Base-by-base conservation (phyloP, 2,113 vertebrate genomes). In the Craseonycteris thonglongyai region DNA sequence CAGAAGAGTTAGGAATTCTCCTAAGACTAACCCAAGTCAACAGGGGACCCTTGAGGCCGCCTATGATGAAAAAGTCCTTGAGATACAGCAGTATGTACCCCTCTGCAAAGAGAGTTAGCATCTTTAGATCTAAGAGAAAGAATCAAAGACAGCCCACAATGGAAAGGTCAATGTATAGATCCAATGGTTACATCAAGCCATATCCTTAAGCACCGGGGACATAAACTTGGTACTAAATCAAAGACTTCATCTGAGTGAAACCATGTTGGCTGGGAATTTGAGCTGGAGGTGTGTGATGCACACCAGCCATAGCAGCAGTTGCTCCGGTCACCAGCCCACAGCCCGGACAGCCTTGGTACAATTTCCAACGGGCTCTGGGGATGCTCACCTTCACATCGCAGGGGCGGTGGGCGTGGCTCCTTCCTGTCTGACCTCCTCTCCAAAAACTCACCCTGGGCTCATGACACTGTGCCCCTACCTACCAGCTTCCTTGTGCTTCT, bases 161-260 rank as follows among this genome's bases (percentile, higher is more conserved):
- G 80, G n/a, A 75, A 85, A 95, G 91, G 96, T 38, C 69, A 90
- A 95, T 97, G 97, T 97, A 97, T 95, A 97, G 98, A 98, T 97
- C 92, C 81, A 91, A 87, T 45, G 90, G 66, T 97, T 97, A 98
- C 98, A 97, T 94, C 74, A 96, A 97, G 95, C 72, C 92, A 97
- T 96, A 97, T 95, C 96, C 94, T 97, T 94, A 85, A 87, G 80
- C 96, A 97, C 86, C 97, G 63, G 69, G 88, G 93, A 86, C 96
- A 97, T 94, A 97, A 97, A 61, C 83, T 91, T 92, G 92, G 90
- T 96, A 74, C 81, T 97, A 97, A 98, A 97, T 98, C 90, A 97
- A 97, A 97, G 92, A 66, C 92, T 97, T 96, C 95, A 97, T 98
- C 98, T 97, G 59, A 49, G 75, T 95, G 81, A 93, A 97, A 81